These are phyloP conservation scores for Callosobruchus maculatus DNA, from an alignment of 2,888 invertebrate species.

Conservation along the genomic window DNA sequence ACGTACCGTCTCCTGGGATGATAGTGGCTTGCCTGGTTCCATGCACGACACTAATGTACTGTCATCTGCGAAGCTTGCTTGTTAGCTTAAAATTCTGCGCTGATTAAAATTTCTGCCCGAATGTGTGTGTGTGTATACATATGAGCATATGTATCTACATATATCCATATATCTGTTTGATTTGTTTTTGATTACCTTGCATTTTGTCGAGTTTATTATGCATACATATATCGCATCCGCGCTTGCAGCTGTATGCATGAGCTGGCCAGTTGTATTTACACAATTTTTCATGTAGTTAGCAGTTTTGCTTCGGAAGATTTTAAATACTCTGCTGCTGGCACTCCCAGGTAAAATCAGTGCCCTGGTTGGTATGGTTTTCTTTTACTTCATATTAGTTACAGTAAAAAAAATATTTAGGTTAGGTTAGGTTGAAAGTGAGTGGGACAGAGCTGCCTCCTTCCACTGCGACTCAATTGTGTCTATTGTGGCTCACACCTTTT, in stretches of 20 bases:
- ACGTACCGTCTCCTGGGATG: too few relatives aligned
- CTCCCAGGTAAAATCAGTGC: too few relatives aligned
- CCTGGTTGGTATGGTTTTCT: too few relatives aligned
- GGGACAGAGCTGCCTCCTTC: too few relatives aligned
- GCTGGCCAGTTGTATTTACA: neutral
- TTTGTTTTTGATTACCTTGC: constrained; percentile 36
- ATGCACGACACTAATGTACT: too few relatives aligned
- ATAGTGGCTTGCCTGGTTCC: too few relatives aligned
- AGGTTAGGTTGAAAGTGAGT: too few relatives aligned
- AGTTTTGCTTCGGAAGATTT: neutral
- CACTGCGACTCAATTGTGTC: too few relatives aligned
- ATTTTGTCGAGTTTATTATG: constrained; percentile 20
- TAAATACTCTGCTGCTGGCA: neutral
- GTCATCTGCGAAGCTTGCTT: too few relatives aligned
- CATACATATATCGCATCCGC: neutral
- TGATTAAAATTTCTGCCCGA: constrained; percentile 13
- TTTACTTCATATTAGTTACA: too few relatives aligned
- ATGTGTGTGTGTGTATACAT: neutral
- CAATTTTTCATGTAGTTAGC: neutral
- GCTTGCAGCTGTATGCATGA: neutral
- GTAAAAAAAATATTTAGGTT: too few relatives aligned
- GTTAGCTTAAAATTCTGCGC: constrained; percentile 9
- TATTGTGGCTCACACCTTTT: too few relatives aligned
- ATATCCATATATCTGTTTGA: constrained; percentile 26
- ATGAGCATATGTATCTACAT: neutral